Conservation (phyloP, 2,113 vertebrate species). For the Rhizomys pruinosus region DNA sequence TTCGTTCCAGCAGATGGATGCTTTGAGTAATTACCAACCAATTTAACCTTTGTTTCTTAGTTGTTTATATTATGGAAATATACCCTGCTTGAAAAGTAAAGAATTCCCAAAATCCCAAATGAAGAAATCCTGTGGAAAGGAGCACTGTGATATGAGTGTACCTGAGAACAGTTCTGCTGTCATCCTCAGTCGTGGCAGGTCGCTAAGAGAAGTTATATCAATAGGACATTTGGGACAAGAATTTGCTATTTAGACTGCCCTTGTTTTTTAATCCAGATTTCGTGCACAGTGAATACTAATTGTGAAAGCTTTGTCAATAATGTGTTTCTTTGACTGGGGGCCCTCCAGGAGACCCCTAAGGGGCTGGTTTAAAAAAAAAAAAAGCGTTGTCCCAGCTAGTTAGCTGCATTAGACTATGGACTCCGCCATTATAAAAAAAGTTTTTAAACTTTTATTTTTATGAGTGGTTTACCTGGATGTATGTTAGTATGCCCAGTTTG, state of each 20-base stretch:
- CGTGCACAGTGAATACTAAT: neutral
- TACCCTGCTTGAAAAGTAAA: neutral
- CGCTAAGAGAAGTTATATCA: neutral
- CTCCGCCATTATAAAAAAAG: neutral
- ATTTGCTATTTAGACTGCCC: neutral
- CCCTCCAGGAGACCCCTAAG: no score
- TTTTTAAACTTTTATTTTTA: neutral
- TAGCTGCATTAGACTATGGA: neutral
- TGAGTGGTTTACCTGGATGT: neutral
- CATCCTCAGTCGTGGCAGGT: neutral
- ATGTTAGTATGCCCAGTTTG: neutral
- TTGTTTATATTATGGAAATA: slow-evolving; percentile 24
- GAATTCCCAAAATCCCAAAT: slow-evolving; percentile 5
- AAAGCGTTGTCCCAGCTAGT: neutral
- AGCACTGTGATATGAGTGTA: neutral
- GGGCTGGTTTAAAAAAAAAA: neutral
- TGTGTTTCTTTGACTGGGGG: neutral
- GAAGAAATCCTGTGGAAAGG: neutral
- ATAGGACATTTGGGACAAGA: neutral
- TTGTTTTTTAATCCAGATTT: neutral
- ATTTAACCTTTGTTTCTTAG: slow-evolving; percentile 24
- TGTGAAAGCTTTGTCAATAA: neutral
- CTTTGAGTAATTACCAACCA: neutral
- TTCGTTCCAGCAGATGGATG: slow-evolving; percentile 26
- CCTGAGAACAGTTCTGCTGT: neutral